Base-by-base conservation (phyloP, 1,140 invertebrate species). In the Teleopsis dalmanni region DNA sequence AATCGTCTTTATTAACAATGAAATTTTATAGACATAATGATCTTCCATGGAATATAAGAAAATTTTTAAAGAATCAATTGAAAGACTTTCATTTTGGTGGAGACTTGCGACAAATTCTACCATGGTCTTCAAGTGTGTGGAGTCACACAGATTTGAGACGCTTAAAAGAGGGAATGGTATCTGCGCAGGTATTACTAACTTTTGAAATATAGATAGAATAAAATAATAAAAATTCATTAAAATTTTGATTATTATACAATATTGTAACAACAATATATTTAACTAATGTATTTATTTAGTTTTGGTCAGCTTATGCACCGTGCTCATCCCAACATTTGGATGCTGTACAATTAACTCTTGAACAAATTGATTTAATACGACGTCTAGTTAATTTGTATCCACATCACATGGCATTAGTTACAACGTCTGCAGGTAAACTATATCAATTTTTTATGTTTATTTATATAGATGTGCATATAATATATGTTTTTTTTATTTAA, bases 21-120 rank as follows among this genome's bases (percentile, higher is more conserved):
- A n/a, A n/a, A n/a, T n/a, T n/a, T n/a, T n/a, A n/a, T n/a, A 85
- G 83, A 4, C 89, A 92, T 74, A 91, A 91, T 73, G 88, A 92
- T 62, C 66, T 92, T 23, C 83, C 88, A 0, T 89, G 86, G 84
- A 88, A 89, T 63, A 85, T 88, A 43, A 70, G 85, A 48, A 85
- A 85, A 66, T 87, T 86, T 54, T 75, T 86, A 6, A 82, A 84
- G 57, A 86, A 85, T 62, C 82, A 85, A 62, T 76, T 87, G 51
- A 78, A 80, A 51, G 79, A 85, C 41, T 85, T 87, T 54, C 78
- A 83, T 33, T 80, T 87, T 63, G 79, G 82, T 56, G 79, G 77
- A 41, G 83, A 87, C 57, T 70, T 88, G 25, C 78, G 80, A 3
- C 70, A 79, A 33, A 73, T 85, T 42, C 75, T 78, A 18, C 85